Evolutionary conservation across 2,797 vertebrate genomes (phyloP).

Genomic region (Mionectes olivaceus): DNA sequence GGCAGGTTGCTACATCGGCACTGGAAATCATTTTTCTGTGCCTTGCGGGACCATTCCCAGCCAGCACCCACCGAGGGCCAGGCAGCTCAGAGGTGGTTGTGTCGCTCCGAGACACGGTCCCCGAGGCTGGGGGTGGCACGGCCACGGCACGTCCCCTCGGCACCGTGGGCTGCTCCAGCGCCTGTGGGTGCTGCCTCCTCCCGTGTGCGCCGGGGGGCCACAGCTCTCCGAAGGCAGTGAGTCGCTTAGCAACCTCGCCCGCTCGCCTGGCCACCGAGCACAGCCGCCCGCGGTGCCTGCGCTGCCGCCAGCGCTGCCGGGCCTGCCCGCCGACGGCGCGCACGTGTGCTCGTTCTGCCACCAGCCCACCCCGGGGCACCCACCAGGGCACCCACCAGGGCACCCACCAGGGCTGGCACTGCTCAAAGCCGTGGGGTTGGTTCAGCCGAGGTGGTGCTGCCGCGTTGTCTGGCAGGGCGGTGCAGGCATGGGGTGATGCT

Average conservation of each 20-base stretch:
- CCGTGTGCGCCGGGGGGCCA: not conserved
- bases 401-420: not conserved
- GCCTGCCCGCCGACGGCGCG: not conserved
- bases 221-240: not conserved
- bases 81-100: not conserved
- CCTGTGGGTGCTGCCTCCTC: not conserved
- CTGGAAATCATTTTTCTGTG: not conserved
- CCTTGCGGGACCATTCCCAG: accelerated
- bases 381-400: not conserved
- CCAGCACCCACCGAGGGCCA: accelerated
- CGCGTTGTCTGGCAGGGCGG: accelerated
- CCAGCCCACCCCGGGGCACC: accelerated
- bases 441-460: accelerated
- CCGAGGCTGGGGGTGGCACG: accelerated
- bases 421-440: accelerated
- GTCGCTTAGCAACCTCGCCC: conserved; percentile 56
- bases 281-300: not conserved
- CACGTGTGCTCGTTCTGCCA: not conserved
- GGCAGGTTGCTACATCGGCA: not conserved
- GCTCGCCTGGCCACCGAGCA: not conserved
- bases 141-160: accelerated
- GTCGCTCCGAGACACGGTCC: accelerated
- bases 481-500: accelerated
- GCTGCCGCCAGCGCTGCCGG: not conserved
- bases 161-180: not conserved